Percentiles rank a stretch among this genome's conserved stretches.
phyloP scores from a whole-genome alignment of 2,113 vertebrate genomes.

The Falcunculus frontatus region DNA sequence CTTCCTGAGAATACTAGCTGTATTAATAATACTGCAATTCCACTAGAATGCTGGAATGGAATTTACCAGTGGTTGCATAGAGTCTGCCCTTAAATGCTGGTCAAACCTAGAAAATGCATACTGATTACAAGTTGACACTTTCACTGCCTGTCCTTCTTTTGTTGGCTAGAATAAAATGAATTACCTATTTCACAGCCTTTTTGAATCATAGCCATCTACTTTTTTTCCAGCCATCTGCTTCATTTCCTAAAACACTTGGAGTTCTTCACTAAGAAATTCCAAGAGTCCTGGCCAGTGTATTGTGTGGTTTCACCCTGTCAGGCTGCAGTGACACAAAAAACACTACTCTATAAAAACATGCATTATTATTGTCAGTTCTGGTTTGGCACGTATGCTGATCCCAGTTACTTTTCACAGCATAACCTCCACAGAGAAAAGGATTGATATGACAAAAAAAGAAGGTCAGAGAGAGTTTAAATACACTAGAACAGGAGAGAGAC shows the following conservation, averaged over 20 bases:
- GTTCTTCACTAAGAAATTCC: neutral
- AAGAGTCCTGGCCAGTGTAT: neutral
- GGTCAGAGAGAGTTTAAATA: conserved; percentile 32
- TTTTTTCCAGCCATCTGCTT: neutral
- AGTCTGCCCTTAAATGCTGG: neutral
- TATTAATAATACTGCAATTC: too few species aligned
- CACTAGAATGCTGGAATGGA: neutral
- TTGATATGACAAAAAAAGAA: neutral
- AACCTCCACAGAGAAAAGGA: neutral
- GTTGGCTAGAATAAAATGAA: neutral
- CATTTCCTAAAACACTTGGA: neutral
- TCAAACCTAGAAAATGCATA: neutral
- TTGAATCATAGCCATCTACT: neutral
- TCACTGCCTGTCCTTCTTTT: neutral
- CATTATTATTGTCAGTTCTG: neutral
- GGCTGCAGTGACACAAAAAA: neutral
- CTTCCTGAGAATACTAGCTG: neutral
- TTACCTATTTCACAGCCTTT: neutral
- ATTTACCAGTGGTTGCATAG: neutral
- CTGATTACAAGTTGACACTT: neutral
- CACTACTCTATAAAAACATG: neutral
- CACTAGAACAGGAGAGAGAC: neutral
- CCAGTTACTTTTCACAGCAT: neutral
- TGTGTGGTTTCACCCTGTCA: neutral
- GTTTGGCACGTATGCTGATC: neutral